Evolutionary conservation across 2,113 vertebrate genomes (phyloP).

Genomic region (Calyptomena viridis): DNA sequence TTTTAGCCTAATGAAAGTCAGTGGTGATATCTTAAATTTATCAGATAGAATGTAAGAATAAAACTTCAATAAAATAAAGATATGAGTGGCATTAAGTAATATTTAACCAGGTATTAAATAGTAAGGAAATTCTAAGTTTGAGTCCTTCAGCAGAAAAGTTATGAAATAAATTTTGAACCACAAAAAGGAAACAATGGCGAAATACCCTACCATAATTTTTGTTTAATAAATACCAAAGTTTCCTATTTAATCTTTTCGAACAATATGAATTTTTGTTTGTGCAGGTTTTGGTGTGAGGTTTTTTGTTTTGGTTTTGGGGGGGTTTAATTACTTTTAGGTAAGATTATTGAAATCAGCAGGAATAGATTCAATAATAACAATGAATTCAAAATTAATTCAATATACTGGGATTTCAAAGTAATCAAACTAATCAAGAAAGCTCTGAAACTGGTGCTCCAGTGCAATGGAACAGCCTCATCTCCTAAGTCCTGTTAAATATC

Average conservation of each 20-base stretch:
- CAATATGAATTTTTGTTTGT: not conserved
- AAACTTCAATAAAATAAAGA: not conserved
- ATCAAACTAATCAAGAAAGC: not conserved
- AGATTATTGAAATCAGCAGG: not conserved
- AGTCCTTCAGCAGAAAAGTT: not conserved
- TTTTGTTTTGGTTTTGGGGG: rapidly evolving
- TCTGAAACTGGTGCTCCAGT: not conserved
- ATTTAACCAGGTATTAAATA: not conserved
- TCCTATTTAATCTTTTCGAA: not conserved
- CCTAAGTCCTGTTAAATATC: not conserved
- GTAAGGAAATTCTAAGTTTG: not conserved
- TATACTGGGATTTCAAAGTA: not conserved
- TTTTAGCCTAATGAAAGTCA: not conserved
- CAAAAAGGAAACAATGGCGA: not conserved
- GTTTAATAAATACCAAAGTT: not conserved
- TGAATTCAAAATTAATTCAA: not conserved
- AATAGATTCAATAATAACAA: not conserved
- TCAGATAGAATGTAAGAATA: not conserved
- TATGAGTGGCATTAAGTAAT: not conserved
- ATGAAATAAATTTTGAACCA: not conserved
- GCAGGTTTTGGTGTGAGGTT: not conserved
- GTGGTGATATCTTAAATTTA: not conserved
- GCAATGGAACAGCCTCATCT: not conserved
- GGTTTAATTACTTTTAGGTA: not conserved
- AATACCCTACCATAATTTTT: not conserved